Evolutionary conservation across 2,888 invertebrate species (phyloP).

Genomic region (Trissonchulus sp.): DNA sequence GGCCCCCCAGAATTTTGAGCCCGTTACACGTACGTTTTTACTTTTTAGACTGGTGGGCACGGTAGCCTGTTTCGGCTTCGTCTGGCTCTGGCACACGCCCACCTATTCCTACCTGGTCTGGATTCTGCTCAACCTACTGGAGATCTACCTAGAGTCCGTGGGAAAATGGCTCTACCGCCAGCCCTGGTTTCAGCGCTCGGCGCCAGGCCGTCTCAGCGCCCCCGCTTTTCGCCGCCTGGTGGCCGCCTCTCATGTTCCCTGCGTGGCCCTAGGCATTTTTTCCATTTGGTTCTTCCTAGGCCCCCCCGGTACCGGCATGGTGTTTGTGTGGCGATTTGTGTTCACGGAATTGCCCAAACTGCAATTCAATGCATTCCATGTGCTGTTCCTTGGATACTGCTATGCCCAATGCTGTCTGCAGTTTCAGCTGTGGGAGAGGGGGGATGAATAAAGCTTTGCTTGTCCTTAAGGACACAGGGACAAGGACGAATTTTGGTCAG

Average conservation of each 20-base stretch:
- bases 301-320: not conserved
- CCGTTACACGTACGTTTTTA: no score
- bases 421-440: constrained; percentile 20
- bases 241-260: constrained; percentile 19
- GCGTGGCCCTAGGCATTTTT: constrained; percentile 28
- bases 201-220: no score
- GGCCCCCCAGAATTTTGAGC: no score
- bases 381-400: constrained; percentile 27
- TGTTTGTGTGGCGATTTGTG: constrained; percentile 26
- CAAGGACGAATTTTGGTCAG: no score
- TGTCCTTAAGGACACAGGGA: no score
- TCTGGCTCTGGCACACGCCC: constrained; percentile 28
- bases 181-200: not conserved
- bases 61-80: constrained; percentile 26
- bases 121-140: constrained; percentile 20
- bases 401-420: constrained; percentile 23
- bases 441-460: not conserved
- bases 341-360: not conserved
- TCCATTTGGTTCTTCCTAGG: constrained; percentile 31
- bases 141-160: constrained; percentile 15
- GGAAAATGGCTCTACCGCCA: not conserved
- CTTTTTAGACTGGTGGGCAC: constrained; percentile 10
- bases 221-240: not conserved
- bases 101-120: not conserved
- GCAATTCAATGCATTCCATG: not conserved